Evolutionary conservation across 2,113 vertebrate genomes (phyloP).

Genomic region (Archilochus colubris): DNA sequence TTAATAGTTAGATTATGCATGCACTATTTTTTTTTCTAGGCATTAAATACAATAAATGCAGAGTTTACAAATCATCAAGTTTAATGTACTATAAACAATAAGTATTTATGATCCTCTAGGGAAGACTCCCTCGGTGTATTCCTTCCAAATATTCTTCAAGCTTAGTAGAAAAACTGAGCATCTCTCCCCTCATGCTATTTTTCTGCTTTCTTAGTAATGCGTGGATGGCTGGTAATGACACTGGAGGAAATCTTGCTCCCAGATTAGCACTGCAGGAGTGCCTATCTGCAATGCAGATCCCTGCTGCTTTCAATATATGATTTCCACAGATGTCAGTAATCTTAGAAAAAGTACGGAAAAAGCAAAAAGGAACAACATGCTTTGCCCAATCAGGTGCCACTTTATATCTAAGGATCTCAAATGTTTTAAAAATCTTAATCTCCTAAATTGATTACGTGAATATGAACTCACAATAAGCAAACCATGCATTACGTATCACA

Average conservation of each 20-base stretch:
- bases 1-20: slow-evolving; percentile 5
- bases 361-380: accelerated
- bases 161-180: neutral
- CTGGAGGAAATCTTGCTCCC: slow-evolving; percentile 46
- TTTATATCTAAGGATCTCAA: neutral
- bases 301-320: slow-evolving; percentile 31
- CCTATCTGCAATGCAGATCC: slow-evolving; percentile 65
- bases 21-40: neutral
- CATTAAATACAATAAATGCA: slow-evolving; percentile 54
- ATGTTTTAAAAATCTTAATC: neutral
- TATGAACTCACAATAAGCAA: neutral
- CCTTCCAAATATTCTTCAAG: slow-evolving; percentile 12
- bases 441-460: neutral
- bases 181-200: slow-evolving; percentile 15
- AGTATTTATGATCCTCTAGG: slow-evolving; percentile 26
- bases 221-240: slow-evolving; percentile 39
- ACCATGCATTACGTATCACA: neutral
- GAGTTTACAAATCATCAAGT: slow-evolving; percentile 37
- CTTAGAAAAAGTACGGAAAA: neutral
- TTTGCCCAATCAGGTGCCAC: neutral
- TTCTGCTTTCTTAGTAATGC: slow-evolving; percentile 33
- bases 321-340: slow-evolving; percentile 36
- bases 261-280: slow-evolving; percentile 56
- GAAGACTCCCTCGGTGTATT: neutral
- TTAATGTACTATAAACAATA: slow-evolving; percentile 28